Evolutionary conservation across 2,888 invertebrate species (phyloP), one percentile per base, ranked within the genome.

Genomic region (Amiota minor): DNA sequence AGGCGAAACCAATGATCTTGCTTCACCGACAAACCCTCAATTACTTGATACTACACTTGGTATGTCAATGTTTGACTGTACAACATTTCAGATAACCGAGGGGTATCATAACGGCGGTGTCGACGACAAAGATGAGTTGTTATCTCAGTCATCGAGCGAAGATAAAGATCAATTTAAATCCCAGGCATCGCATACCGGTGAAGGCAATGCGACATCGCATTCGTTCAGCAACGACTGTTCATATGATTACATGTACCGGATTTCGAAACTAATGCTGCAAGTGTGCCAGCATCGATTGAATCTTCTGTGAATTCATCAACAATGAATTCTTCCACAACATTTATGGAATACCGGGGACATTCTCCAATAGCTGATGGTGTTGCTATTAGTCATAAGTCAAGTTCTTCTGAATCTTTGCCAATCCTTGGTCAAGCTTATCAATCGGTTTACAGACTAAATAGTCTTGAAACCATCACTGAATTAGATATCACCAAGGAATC

Each of bases 61-160:
- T 23, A 89, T 89, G 88, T 86, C 86, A 67, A 79, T 80, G n/a
- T 88, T 85, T 59, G 88, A 89, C 23, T 72, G 84, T 23, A 80
- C 86, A 0, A 62, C 79, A 0, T 62, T 78, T 12, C 79, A 83
- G 12, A 45, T 73, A 2, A 78, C 73, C 9, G 49, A 65, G 1
- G 46, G 70, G 0, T 47, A 65, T 1, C 71, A 74, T 53, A 49
- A 10, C 20, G 75, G 72, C 12, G 71, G n/a, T n/a, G 16, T 16
- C 10, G 8, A 47, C 1, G 65, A 18, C 23, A 72, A 56, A 55
- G 64, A 62, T 73, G 2, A 69, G 20, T 20, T 70, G 71, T 16
- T 11, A 56, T 56, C n/a, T 1, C 9, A 14, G 70, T 23, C 47
- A 35, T 16, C 56, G 3, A 56, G 59, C 59, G 11, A 50, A 12